phyloP scores from a whole-genome alignment of 2,888 invertebrate genomes.

The Campoletis raptor region DNA sequence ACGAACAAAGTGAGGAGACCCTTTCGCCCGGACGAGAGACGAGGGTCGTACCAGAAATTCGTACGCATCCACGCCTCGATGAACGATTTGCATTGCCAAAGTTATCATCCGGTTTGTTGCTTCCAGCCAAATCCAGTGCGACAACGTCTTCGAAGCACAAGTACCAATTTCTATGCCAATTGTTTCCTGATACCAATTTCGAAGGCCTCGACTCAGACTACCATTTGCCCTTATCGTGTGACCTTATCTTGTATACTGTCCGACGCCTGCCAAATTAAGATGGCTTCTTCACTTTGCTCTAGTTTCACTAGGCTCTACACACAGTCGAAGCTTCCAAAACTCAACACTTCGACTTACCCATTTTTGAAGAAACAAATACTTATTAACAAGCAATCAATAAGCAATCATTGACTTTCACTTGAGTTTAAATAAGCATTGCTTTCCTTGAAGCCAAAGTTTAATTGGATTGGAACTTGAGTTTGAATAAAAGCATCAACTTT shows the following conservation, averaged over 20 bases:
- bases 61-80: conserved; percentile 56
- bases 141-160: conserved; percentile 64
- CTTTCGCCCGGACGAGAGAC: neutral
- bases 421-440: neutral
- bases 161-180: conserved; percentile 80
- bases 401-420: neutral
- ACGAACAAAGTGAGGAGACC: conserved; percentile 19
- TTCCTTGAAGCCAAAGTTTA: neutral
- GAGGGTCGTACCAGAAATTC: conserved; percentile 40
- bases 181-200: conserved; percentile 77
- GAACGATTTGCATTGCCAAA: conserved; percentile 75
- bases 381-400: neutral
- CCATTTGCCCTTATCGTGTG: neutral
- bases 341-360: neutral
- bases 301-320: neutral
- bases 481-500: neutral
- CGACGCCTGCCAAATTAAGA: conserved; percentile 5
- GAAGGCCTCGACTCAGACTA: conserved; percentile 29
- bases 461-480: neutral
- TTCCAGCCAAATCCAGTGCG: conserved; percentile 44
- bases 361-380: neutral
- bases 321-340: conserved; percentile 17
- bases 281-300: conserved; percentile 5
- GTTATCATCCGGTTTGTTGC: conserved; percentile 69
- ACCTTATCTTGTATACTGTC: conserved; percentile 20